Conservation (phyloP, 2,113 vertebrate species). For the Drymodes brunneopygia region DNA sequence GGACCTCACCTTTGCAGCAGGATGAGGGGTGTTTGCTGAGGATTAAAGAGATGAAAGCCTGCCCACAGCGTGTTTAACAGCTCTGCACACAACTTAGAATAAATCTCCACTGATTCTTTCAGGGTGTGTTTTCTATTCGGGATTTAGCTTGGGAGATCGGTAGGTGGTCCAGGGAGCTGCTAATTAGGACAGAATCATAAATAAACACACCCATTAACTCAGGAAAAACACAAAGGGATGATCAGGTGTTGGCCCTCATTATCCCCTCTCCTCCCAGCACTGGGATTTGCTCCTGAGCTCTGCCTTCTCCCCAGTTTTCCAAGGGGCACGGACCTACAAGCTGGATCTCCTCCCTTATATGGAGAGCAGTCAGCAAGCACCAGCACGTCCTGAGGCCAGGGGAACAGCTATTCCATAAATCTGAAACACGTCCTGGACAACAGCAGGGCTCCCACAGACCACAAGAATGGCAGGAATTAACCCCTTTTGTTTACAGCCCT, state of each 20-base stretch:
- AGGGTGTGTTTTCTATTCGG: background rate
- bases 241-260: background rate
- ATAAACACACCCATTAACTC: background rate
- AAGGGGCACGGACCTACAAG: background rate
- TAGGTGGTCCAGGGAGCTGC: background rate
- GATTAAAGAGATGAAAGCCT: background rate
- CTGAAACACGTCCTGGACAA: slow-evolving; percentile 13
- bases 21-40: background rate
- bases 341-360: slow-evolving; percentile 21
- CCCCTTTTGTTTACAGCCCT: background rate
- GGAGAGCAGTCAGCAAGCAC: slow-evolving; percentile 10
- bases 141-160: background rate
- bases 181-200: background rate
- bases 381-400: background rate
- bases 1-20: background rate
- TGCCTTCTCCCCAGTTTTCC: background rate
- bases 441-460: slow-evolving; percentile 14
- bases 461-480: slow-evolving; percentile 52
- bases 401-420: slow-evolving; percentile 42
- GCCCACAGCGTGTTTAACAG: background rate
- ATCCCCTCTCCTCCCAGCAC: background rate
- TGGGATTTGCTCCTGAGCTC: background rate
- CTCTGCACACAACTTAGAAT: background rate
- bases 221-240: background rate
- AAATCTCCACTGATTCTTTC: background rate